Conservation (phyloP, 2,797 vertebrate genomes). For the Spheniscus humboldti region DNA sequence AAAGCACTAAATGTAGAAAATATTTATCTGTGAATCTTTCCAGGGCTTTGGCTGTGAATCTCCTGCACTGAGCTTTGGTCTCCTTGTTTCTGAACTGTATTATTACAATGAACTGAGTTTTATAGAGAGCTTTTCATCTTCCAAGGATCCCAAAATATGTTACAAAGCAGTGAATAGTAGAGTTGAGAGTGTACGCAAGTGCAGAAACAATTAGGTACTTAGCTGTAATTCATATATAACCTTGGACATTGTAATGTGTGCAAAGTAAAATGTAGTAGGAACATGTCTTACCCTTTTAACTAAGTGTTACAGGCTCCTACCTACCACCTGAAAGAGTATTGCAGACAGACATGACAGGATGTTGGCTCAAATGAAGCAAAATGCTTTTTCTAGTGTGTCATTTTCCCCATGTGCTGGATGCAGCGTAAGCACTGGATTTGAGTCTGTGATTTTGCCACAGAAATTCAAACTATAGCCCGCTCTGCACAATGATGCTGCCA, state of each 20-base stretch:
- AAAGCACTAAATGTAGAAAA: not conserved
- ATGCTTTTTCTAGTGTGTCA: not conserved
- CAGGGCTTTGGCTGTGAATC: not conserved
- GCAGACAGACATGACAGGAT: not conserved
- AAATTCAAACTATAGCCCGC: not conserved
- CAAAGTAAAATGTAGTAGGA: not conserved
- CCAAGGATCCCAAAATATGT: not conserved
- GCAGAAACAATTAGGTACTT: not conserved
- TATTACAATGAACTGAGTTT: not conserved
- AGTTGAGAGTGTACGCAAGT: not conserved
- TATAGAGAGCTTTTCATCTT: not conserved
- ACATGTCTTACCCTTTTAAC: not conserved
- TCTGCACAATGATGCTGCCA: not conserved
- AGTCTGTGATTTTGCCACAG: not conserved
- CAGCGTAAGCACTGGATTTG: not conserved
- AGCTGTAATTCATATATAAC: not conserved
- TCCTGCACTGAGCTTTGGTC: not conserved
- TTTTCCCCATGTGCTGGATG: not conserved
- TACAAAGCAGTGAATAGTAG: not conserved
- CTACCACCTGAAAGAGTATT: not conserved
- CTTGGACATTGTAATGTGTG: not conserved
- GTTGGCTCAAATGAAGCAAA: not conserved
- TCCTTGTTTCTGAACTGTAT: not conserved
- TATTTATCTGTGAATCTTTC: not conserved
- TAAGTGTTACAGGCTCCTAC: not conserved